phyloP scores from a whole-genome alignment of 2,888 invertebrate species.

The Apantesis nais region DNA sequence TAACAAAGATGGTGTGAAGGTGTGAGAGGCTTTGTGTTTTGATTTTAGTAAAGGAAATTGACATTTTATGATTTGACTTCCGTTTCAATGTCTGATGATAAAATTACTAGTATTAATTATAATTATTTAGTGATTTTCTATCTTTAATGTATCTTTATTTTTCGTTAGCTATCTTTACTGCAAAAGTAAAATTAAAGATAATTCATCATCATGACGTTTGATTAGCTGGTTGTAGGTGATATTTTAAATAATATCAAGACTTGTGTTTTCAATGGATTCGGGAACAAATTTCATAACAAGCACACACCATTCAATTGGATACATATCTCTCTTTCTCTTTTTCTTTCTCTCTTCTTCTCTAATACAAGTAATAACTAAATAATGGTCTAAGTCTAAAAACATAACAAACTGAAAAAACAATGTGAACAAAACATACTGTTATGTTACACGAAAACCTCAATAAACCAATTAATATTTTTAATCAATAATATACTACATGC shows the following conservation, averaged over 20 bases:
- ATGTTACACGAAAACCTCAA: background rate
- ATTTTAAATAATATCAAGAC: background rate
- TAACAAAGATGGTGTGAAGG: background rate
- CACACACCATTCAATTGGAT: too few relatives aligned
- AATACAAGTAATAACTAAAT: too few relatives aligned
- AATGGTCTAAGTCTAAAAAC: too few relatives aligned
- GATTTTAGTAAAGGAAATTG: background rate
- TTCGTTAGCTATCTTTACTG: background rate
- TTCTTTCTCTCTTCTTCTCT: too few relatives aligned
- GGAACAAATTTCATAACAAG: too few relatives aligned
- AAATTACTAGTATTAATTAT: too few relatives aligned
- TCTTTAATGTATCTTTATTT: too few relatives aligned
- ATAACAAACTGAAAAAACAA: too few relatives aligned
- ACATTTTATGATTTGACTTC: background rate
- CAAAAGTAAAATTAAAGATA: background rate
- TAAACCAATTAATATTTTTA: background rate
- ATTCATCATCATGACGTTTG: background rate
- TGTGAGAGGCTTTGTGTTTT: background rate
- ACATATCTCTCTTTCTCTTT: too few relatives aligned
- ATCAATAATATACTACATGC: constrained; percentile 8
- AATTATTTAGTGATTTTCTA: too few relatives aligned
- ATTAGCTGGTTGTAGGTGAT: background rate
- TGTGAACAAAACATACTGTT: background rate
- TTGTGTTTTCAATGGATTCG: too few relatives aligned
- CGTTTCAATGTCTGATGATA: too few relatives aligned